Conservation (phyloP, 2,888 invertebrate genomes). For the Lasioglossum zephyrum region DNA sequence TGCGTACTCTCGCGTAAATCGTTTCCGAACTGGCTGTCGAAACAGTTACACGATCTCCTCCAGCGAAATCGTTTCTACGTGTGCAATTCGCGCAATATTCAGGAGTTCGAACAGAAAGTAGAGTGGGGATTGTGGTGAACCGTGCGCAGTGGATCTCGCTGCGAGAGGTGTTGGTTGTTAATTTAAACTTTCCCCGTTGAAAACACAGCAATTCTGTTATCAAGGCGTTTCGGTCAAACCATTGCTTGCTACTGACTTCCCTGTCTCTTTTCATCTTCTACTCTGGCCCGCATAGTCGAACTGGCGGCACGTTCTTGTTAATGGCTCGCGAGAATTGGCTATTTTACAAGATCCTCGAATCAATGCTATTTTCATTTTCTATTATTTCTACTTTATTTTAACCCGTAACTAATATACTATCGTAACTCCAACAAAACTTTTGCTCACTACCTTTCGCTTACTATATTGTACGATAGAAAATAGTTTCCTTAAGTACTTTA, state of each 20-base stretch:
- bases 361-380: background rate
- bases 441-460: background rate
- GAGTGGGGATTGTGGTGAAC: constrained; percentile 37
- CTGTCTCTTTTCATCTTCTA: constrained; percentile 21
- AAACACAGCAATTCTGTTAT: constrained; percentile 51
- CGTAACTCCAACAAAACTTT: background rate
- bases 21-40: constrained; percentile 22
- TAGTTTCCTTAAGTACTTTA: background rate
- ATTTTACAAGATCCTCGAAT: background rate
- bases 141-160: constrained; percentile 33
- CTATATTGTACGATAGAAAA: background rate
- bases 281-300: background rate
- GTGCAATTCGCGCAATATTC: constrained; percentile 52
- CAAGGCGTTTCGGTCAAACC: constrained; percentile 20
- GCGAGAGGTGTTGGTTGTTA: constrained; percentile 46
- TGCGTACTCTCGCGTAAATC: constrained; percentile 18
- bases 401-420: background rate
- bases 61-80: constrained; percentile 34
- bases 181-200: constrained; percentile 61
- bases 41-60: constrained; percentile 17
- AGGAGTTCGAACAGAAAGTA: constrained; percentile 40
- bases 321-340: background rate
- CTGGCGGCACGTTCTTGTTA: background rate
- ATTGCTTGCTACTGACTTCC: constrained; percentile 48
- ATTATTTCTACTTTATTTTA: background rate